Evolutionary conservation across 2,888 invertebrate species (phyloP), one percentile per base, ranked within the genome.

Genomic region (Drosophila silvestris): DNA sequence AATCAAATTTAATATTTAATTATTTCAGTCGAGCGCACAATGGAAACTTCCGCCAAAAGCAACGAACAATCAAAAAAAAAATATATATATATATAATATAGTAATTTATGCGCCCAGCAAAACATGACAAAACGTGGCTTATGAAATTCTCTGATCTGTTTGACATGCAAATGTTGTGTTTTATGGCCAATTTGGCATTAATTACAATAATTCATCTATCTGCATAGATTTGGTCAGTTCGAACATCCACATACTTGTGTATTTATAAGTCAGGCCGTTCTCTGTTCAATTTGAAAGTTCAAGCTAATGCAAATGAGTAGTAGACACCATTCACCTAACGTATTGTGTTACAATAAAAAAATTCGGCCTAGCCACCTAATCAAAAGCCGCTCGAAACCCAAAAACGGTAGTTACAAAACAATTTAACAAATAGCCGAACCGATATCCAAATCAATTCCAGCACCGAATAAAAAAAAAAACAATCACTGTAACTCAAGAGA

Each of bases 81-180:
- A 58, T 72, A 41, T 0, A 47, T 1, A n/a, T 5, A 16, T 47
- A n/a, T 39, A 39, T 19, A 57, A 57, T 39, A 28, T 5, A n/a
- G 28, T 57, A 74, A 82, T 77, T 60, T 73, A 76, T 74, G 77
- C 78, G 44, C n/a, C 47, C 60, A 63, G 47, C 50, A 59, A 62
- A 63, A 74, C 41, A 61, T 65, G 62, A 81, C 74, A 70, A 75
- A 80, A 71, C 76, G 64, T 71, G 65, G 75, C 74, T 81, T 78
- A 74, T 71, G 78, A 86, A 78, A 78, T 79, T 64, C 51, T 70
- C 73, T 74, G 67, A 47, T 70, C 75, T 86, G 76, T 74, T 90
- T 83, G 89, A 84, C 81, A 88, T 88, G 90, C 88, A 88, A 88
- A 88, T 88, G 89, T 88, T 82, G 90, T 84, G 90, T 88, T 90